These are phyloP conservation scores for Carcharodon carcharias DNA, from an alignment of 2,797 vertebrate species.

Conservation along the genomic window DNA sequence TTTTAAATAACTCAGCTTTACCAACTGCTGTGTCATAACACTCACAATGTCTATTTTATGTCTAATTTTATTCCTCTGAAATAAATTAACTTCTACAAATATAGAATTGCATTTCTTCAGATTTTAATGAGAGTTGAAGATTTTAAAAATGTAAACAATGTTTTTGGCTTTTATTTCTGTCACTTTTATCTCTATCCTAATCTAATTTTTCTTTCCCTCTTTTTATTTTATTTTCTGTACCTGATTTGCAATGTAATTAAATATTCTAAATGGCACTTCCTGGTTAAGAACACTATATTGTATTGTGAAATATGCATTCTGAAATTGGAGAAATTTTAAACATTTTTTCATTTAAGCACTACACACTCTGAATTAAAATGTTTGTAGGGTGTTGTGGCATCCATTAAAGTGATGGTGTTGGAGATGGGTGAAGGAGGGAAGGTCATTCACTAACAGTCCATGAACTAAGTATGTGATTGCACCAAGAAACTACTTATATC, in stretches of 20 bases:
- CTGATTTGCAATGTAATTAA: background rate
- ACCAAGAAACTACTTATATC: background rate
- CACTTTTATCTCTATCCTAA: background rate
- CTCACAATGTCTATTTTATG: background rate
- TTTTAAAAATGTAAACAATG: background rate
- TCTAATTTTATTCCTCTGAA: background rate
- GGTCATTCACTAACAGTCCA: background rate
- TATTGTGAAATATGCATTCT: background rate
- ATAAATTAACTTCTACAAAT: background rate
- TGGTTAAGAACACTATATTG: background rate
- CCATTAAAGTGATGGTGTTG: background rate
- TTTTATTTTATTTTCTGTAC: background rate
- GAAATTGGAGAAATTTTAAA: background rate
- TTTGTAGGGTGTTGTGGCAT: background rate
- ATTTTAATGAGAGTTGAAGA: background rate
- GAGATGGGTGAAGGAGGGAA: background rate
- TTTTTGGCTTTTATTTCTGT: background rate
- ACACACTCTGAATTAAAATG: background rate
- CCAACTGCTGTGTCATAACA: too few species aligned
- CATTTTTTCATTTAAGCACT: background rate
- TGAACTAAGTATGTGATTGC: too few species aligned
- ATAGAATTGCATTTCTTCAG: background rate
- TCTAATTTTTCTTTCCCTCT: background rate
- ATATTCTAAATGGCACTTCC: background rate
- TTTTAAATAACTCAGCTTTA: too few species aligned